A percentile compares a stretch with the other conserved stretches of the same genome.
Evolutionary conservation across 2,797 vertebrate genomes (phyloP).

Genomic region (Cuniculus paca): DNA sequence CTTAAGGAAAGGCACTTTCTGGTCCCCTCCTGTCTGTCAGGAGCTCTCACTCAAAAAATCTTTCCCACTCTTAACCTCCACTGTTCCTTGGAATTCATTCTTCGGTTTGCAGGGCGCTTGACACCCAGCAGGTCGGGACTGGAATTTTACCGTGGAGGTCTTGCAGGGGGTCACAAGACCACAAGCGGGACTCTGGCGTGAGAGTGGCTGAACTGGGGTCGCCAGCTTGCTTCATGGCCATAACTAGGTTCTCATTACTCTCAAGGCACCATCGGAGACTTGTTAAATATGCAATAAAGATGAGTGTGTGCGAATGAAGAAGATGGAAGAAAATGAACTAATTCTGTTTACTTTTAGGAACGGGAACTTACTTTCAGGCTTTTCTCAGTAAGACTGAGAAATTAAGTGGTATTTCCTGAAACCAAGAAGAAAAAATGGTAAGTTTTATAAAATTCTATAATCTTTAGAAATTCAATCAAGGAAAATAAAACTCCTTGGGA

Average conservation of each 20-base stretch:
- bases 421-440: slow-evolving; percentile 77
- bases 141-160: not conserved
- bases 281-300: not conserved
- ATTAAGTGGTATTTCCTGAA: slow-evolving; percentile 49
- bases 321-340: not conserved
- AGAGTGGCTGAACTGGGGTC: not conserved
- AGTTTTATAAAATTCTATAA: slow-evolving; percentile 58
- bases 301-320: not conserved
- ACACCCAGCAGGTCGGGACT: not conserved
- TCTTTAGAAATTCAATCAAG: slow-evolving; percentile 32
- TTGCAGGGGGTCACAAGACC: not conserved
- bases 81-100: not conserved
- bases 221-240: not conserved
- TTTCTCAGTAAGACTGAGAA: slow-evolving; percentile 36
- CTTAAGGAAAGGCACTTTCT: not conserved
- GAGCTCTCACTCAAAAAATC: not conserved
- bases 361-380: slow-evolving; percentile 41
- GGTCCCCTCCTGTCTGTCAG: not conserved
- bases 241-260: not conserved
- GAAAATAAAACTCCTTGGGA: slow-evolving; percentile 32
- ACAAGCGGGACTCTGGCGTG: not conserved
- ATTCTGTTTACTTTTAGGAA: slow-evolving; percentile 48
- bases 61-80: not conserved
- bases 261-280: not conserved
- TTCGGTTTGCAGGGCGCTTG: no score